phyloP scores from a whole-genome alignment of 92 coral and sea anemone genomes.

The Anthopleura xanthogrammica region DNA sequence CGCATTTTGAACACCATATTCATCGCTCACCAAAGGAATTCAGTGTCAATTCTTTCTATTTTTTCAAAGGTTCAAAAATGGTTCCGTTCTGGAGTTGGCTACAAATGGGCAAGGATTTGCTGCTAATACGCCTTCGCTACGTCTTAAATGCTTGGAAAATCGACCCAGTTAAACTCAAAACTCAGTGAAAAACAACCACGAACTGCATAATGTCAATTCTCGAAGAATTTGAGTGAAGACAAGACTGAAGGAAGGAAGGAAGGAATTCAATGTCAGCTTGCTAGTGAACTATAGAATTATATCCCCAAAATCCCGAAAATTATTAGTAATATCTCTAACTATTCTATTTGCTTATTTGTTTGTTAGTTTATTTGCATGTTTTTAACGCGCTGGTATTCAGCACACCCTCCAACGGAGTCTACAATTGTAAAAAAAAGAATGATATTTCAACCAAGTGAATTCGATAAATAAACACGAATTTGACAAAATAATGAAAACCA shows the following conservation, averaged over 20 bases:
- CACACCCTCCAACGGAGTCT: not conserved
- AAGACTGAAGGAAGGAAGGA: not conserved
- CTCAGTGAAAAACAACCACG: slow-evolving; percentile 17
- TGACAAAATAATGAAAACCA: not conserved
- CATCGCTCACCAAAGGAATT: not conserved
- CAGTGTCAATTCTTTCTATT: not conserved
- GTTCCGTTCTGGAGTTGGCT: slow-evolving; percentile 97
- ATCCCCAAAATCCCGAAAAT: not conserved
- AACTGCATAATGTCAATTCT: not conserved
- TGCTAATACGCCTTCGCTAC: slow-evolving; percentile 88
- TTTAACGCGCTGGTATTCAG: slow-evolving; percentile 6
- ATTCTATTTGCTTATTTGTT: not conserved
- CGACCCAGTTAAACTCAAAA: slow-evolving; percentile 73
- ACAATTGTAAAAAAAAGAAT: not conserved
- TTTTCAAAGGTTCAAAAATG: slow-evolving; percentile 86
- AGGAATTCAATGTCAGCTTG: not conserved
- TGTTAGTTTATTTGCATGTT: not conserved
- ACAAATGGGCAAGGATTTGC: slow-evolving; percentile 95
- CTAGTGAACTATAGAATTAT: not conserved
- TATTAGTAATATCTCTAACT: not conserved
- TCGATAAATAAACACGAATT: not conserved
- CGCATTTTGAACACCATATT: too few species aligned
- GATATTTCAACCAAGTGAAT: not conserved
- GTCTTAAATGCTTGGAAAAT: slow-evolving; percentile 91
- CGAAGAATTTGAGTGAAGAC: not conserved